Percentiles rank a stretch among this genome's conserved stretches.
Evolutionary conservation across 2,888 invertebrate genomes (phyloP).

Genomic region (Caenorhabditis becei): DNA sequence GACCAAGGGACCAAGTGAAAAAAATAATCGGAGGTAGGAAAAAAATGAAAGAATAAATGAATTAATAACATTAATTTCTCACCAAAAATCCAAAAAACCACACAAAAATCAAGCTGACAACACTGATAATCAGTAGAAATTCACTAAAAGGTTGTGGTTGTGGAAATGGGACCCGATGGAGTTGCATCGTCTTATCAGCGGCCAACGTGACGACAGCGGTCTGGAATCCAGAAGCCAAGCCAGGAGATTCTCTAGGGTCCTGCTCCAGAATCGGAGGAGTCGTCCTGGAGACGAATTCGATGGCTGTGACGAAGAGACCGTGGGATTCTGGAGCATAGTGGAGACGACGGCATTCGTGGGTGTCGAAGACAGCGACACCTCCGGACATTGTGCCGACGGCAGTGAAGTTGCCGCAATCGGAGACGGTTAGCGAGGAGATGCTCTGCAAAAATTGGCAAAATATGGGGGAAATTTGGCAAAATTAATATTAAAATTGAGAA

Average conservation of each 20-base stretch:
- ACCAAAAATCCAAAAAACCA: constrained; percentile 48
- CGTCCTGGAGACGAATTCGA: constrained; percentile 88
- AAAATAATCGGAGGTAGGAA: not conserved
- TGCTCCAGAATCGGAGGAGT: constrained; percentile 51
- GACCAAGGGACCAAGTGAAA: constrained; percentile 20
- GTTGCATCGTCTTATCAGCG: constrained; percentile 79
- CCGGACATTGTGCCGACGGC: constrained; percentile 85
- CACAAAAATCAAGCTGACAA: constrained; percentile 57
- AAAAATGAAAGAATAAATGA: not conserved
- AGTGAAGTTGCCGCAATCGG: constrained; percentile 92
- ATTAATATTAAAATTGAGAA: no score
- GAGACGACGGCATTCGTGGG: constrained; percentile 66
- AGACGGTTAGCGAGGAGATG: constrained; percentile 78
- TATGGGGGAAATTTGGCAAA: no score
- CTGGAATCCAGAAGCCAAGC: constrained; percentile 67
- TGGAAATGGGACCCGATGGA: constrained; percentile 66
- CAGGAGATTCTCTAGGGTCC: constrained; percentile 57
- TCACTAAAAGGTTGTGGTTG: constrained; percentile 54
- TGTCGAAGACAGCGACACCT: constrained; percentile 68
- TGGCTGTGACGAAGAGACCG: constrained; percentile 96
- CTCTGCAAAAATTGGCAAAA: constrained; percentile 68
- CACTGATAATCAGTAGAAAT: constrained; percentile 60
- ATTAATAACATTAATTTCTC: not conserved
- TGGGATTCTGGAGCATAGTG: constrained; percentile 84
- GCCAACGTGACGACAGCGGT: constrained; percentile 77